phyloP scores from a whole-genome alignment of 2,797 vertebrate genomes.

The Crenichthys baileyi region DNA sequence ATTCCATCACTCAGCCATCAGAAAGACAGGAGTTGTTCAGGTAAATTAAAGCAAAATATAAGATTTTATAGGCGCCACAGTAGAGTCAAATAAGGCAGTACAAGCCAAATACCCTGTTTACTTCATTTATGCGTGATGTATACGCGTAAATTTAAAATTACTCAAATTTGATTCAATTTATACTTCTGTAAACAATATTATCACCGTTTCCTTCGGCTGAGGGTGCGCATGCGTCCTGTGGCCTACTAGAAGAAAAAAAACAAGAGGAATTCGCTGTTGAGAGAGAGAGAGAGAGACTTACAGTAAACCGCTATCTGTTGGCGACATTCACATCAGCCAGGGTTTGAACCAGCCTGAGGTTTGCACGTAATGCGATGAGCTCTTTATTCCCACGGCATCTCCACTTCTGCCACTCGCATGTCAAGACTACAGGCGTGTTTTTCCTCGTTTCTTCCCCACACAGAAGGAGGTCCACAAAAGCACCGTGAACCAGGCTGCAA shows the following conservation, averaged over 20 bases:
- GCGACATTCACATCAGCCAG: not conserved
- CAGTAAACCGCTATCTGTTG: constrained; percentile 22
- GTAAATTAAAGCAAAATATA: not conserved
- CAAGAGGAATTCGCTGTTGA: constrained; percentile 28
- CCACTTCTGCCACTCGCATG: not conserved
- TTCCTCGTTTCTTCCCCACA: constrained; percentile 12
- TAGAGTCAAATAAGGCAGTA: not conserved
- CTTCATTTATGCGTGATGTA: not conserved
- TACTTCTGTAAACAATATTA: not conserved
- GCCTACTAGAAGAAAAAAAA: not conserved
- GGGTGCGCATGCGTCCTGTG: constrained; percentile 60
- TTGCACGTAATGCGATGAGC: not conserved
- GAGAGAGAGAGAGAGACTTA: constrained; percentile 7
- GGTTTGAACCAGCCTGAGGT: not conserved
- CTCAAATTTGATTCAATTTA: not conserved
- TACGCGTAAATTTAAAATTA: not conserved
- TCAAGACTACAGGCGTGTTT: not conserved
- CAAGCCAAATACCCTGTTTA: not conserved
- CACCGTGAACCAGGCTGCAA: constrained; percentile 53
- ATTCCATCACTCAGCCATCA: not conserved
- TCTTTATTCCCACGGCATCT: constrained; percentile 11
- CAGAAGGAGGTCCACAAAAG: constrained; percentile 19
- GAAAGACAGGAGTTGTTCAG: not conserved
- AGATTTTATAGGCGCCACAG: too few relatives aligned
- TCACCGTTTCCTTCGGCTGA: too few relatives aligned